Evolutionary conservation across 2,888 invertebrate genomes (phyloP).

Genomic region (Dryobota labecula): DNA sequence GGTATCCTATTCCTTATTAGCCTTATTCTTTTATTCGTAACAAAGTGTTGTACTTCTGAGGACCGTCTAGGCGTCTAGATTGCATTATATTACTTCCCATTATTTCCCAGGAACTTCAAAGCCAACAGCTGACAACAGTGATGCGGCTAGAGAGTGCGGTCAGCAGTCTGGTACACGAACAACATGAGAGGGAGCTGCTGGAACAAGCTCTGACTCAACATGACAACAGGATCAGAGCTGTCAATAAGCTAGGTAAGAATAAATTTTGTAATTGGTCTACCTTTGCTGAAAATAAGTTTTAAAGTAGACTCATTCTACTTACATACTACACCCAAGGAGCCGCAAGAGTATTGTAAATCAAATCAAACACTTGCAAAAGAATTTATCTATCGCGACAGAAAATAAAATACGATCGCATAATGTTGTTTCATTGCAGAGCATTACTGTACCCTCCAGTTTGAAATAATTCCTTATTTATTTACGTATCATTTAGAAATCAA

Average conservation of each 20-base stretch:
- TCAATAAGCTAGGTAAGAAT: constrained; percentile 79
- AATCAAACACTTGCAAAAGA: background rate
- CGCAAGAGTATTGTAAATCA: background rate
- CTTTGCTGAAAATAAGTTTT: background rate
- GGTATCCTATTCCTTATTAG: too few species aligned
- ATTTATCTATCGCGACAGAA: background rate
- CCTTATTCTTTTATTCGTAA: background rate
- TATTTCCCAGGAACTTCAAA: constrained; percentile 82
- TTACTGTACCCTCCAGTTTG: too few species aligned
- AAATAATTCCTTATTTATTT: background rate
- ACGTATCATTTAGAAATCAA: background rate
- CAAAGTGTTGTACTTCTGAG: background rate
- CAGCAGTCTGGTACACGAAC: constrained; percentile 86
- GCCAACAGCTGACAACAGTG: constrained; percentile 88
- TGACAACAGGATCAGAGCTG: constrained; percentile 81
- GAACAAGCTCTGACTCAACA: constrained; percentile 87
- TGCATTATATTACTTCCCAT: background rate
- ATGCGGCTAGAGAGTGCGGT: constrained; percentile 87
- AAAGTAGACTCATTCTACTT: too few species aligned
- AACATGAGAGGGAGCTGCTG: constrained; percentile 84
- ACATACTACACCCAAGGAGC: too few species aligned
- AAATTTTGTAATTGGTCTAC: background rate
- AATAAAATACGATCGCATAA: background rate
- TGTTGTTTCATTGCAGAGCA: background rate
- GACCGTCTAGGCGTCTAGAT: background rate